Conservation (phyloP, 1,140 invertebrate species). For the Pseudomyrmex cubaensis region DNA sequence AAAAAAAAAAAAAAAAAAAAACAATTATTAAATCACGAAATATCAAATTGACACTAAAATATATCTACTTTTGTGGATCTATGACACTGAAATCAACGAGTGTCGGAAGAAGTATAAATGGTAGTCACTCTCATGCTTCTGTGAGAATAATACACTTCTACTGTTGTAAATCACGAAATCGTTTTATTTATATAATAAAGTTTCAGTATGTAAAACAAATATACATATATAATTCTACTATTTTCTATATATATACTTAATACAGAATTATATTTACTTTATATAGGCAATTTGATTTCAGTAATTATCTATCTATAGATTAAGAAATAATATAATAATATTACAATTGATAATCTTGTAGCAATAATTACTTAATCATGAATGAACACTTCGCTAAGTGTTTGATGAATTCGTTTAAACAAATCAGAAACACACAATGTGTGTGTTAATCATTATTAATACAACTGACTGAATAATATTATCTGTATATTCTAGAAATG, state of each 20-base stretch:
- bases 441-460: not conserved
- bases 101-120: too few species aligned
- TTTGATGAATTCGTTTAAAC: not conserved
- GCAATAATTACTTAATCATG: constrained; percentile 22
- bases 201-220: constrained; percentile 66
- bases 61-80: too few species aligned
- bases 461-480: not conserved
- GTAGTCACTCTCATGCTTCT: too few species aligned
- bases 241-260: not conserved
- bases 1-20: too few species aligned
- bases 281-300: constrained; percentile 36
- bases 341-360: constrained; percentile 47
- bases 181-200: constrained; percentile 41
- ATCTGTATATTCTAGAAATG: constrained; percentile 34
- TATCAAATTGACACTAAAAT: too few species aligned
- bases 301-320: constrained; percentile 3
- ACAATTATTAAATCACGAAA: too few species aligned
- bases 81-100: too few species aligned
- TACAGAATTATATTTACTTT: constrained; percentile 54
- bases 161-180: too few species aligned
- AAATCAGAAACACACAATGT: not conserved
- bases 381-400: not conserved
- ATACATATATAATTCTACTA: constrained; percentile 52
- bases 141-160: too few species aligned
- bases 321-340: constrained; percentile 61